Evolutionary conservation across 2,888 invertebrate genomes (phyloP), one percentile per base, ranked within the genome.

Genomic region (Parthenolecanium corni): DNA sequence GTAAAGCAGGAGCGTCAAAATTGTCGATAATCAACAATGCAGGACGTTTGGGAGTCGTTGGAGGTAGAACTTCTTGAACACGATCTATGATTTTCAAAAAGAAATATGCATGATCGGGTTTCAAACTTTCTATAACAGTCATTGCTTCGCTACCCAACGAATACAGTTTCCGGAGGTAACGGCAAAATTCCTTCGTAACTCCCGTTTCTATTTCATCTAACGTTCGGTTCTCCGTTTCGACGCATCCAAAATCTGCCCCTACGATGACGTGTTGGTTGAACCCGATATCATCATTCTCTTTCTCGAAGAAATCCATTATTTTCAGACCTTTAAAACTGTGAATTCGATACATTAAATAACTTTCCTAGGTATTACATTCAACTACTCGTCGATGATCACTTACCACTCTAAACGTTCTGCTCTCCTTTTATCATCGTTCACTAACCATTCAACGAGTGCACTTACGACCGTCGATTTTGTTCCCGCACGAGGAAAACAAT

Each of bases 401-500:
- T 46, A 46, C 46, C 46, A 46, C 46, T 46, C 16, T 18, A 46
- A 46, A n/a, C 46, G 16, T 46, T 46, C 46, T 46, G 46, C 16
- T 46, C 46, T 46, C 46, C n/a, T 46, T n/a, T n/a, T n/a, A n/a
- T n/a, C n/a, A n/a, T n/a, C 46, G 46, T 46, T n/a, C 16, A n/a
- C n/a, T 46, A 46, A 18, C 46, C 46, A 46, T 12, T 46, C n/a
- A 46, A 46, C 46, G 16, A 46, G 46, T n/a, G 46, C 11, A 6
- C n/a, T n/a, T 46, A 46, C 46, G 6, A 46, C 46, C 46, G 46
- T 46, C 46, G 46, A 46, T 46, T 46, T 46, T 16, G 46, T 46
- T 46, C 46, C 46, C 46, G 46, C 46, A n/a, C 46, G 46, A 46
- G 46, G 46, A 46, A 46, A 46, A 46, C 46, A 46, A 46, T 46